phyloP scores from a whole-genome alignment of 2,888 invertebrate species.

The Nomada ruficornis region DNA sequence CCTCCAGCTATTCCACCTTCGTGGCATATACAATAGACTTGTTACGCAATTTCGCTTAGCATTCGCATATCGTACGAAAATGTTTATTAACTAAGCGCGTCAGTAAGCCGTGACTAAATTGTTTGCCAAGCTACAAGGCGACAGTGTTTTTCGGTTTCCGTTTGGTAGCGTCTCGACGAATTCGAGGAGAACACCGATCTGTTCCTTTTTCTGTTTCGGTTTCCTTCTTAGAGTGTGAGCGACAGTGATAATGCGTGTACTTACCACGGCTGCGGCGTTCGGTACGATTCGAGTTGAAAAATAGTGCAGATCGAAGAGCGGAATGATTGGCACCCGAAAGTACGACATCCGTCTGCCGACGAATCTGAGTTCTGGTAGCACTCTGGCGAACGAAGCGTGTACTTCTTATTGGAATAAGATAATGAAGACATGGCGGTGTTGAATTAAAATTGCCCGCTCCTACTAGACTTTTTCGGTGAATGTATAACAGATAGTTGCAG shows the following conservation, averaged over 20 bases:
- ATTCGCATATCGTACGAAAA: not conserved
- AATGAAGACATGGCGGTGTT: constrained; percentile 53
- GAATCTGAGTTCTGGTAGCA: constrained; percentile 49
- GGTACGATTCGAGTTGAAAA: not conserved
- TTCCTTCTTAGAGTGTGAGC: not conserved
- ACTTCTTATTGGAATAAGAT: constrained; percentile 57
- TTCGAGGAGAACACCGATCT: too few species aligned
- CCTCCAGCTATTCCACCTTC: not conserved
- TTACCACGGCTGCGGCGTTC: not conserved
- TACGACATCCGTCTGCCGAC: constrained; percentile 37
- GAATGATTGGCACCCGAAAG: constrained; percentile 49
- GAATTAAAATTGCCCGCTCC: constrained; percentile 8
- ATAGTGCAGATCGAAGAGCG: constrained; percentile 4
- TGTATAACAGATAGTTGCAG: constrained; percentile 2
- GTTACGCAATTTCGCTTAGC: not conserved
- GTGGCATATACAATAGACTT: not conserved
- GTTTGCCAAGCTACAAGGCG: too few species aligned
- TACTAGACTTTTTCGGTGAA: not conserved
- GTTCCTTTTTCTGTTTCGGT: not conserved
- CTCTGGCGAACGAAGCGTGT: constrained; percentile 64
- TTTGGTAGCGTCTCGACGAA: not conserved
- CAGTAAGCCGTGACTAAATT: too few species aligned
- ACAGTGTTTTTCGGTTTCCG: too few species aligned
- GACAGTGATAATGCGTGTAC: constrained; percentile 21
- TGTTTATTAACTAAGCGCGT: not conserved